Base-by-base conservation (phyloP, 2,797 vertebrate genomes). In the Gila robusta region DNA sequence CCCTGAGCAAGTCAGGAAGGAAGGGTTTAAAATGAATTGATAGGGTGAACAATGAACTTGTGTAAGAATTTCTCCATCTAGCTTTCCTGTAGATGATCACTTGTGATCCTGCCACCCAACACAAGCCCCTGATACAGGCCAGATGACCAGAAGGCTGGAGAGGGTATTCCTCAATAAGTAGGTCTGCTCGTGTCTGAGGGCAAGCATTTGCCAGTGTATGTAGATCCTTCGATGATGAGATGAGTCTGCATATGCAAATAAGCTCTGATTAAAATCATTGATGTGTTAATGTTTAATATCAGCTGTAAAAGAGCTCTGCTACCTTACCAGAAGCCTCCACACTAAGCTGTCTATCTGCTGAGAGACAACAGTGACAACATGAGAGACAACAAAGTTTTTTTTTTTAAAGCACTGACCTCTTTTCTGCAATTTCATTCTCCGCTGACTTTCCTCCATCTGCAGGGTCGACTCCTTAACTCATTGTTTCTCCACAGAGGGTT, bases 211-310 rank as follows among this genome's bases (percentile, higher is more conserved):
- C 23, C 47, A 73, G 73, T 67, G 41, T 21, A n/a, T 2, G 16
- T 26, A 32, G 11, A 76, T 26, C 14, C 49, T 77, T 47, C 74
- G 76, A 67, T 4, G 3, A 44, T 16, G n/a, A 86, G 69, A 28
- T 35, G 59, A 91, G 81, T 91, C 91, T 92, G 90, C 87, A 87
- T 89, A 93, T 92, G 92, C 88, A 93, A 94, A 95, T 93, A 70
- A 92, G 88, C 44, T 88, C 66, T 79, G 88, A 93, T 93, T 93
- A 93, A 92, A 93, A 91, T 90, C 88, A 93, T 87, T 91, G 91
- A 94, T 90, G 90, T 92, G 91, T 91, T 93, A 91, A 93, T 92
- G 87, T 90, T 93, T 93, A 90, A 93, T 92, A 93, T 92, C 89
- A 90, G 86, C 90, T 90, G 89, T 93, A 91, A 88, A 89, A 91